These are phyloP conservation scores for Drosophila cognata DNA, from an alignment of 2,888 invertebrate genomes.

Conservation along the genomic window DNA sequence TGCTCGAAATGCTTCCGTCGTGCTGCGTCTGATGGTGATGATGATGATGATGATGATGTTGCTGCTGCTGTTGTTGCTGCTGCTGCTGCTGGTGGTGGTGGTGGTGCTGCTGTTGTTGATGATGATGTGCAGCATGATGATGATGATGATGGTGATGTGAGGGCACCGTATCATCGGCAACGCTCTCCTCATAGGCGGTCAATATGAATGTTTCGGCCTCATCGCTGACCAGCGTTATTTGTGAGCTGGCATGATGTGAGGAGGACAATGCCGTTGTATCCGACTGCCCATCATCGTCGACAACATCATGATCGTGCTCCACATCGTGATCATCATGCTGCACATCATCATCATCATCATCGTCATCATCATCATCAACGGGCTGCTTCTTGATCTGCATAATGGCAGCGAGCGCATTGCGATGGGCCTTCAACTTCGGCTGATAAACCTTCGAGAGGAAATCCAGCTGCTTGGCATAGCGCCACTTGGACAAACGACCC, in stretches of 20 bases:
- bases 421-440: constrained; percentile 82
- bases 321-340: constrained; percentile 29
- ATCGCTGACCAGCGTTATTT: constrained; percentile 79
- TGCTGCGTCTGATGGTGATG: constrained; percentile 69
- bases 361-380: constrained; percentile 48
- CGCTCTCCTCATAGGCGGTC: constrained; percentile 80
- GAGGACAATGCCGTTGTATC: constrained; percentile 56
- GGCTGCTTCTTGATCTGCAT: constrained; percentile 63
- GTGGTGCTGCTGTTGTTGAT: constrained; percentile 51
- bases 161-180: constrained; percentile 76
- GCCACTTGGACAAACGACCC: constrained; percentile 82
- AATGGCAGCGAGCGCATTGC: constrained; percentile 59
- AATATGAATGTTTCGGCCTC: constrained; percentile 79
- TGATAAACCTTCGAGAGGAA: constrained; percentile 83
- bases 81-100: constrained; percentile 53
- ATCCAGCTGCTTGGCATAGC: constrained; percentile 81
- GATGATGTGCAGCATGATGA: constrained; percentile 30
- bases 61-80: constrained; percentile 59
- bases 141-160: constrained; percentile 50
- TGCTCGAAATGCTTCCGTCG: constrained; percentile 75
- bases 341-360: constrained; percentile 15
- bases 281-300: constrained; percentile 69
- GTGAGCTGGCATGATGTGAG: constrained; percentile 66
- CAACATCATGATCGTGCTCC: constrained; percentile 48
- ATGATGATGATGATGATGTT: constrained; percentile 58